phyloP scores from a whole-genome alignment of 2,888 invertebrate genomes.

The Junonia oenone region DNA sequence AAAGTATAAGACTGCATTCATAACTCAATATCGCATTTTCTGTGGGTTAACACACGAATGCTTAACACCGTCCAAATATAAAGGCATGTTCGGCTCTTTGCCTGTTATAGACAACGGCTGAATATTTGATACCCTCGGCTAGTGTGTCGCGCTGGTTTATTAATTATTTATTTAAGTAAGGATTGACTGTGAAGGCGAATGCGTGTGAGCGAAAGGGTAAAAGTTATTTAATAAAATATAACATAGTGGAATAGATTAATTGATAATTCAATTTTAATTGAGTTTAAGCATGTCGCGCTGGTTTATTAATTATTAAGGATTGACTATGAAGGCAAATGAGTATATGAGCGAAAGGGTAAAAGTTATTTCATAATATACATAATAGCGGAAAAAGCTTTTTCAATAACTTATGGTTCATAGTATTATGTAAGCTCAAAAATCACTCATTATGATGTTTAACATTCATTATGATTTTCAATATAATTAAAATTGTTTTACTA shows the following conservation, averaged over 20 bases:
- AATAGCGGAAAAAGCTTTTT: no score
- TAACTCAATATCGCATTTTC: no score
- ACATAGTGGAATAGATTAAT: no score
- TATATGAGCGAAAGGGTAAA: no score
- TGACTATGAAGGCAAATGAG: background rate
- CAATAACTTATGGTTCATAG: no score
- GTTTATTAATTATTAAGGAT: conserved; percentile 1
- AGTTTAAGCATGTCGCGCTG: conserved; percentile 6
- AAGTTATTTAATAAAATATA: background rate
- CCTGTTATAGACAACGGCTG: conserved; percentile 14
- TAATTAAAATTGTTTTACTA: no score
- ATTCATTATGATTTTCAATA: no score
- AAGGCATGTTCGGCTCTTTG: background rate
- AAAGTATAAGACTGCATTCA: no score
- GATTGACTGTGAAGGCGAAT: background rate
- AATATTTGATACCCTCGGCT: conserved; percentile 20
- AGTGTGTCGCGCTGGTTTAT: conserved; percentile 11
- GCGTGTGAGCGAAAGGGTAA: background rate
- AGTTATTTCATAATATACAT: background rate
- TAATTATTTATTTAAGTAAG: background rate
- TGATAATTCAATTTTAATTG: background rate
- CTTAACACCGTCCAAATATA: no score
- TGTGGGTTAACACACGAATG: no score
- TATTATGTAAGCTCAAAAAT: no score
- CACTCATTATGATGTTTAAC: no score